These are phyloP conservation scores for Muricea muricata DNA, from an alignment of 92 coral and sea anemone genomes.

Conservation along the genomic window DNA sequence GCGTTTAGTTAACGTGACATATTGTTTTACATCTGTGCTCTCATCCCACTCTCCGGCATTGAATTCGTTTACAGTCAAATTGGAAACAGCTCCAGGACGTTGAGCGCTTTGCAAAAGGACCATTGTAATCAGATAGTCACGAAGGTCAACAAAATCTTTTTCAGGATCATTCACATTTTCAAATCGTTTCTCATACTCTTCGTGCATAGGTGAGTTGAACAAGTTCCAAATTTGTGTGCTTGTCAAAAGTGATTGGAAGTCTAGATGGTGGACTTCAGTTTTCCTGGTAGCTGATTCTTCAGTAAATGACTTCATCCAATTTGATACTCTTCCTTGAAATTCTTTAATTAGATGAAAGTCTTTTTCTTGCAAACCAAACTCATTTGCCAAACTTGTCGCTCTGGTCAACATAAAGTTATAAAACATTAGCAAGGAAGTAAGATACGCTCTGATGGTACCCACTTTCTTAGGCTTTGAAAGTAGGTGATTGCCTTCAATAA, in stretches of 20 bases:
- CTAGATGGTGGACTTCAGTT: not conserved
- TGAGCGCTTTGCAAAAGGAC: not conserved
- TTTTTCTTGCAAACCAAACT: not conserved
- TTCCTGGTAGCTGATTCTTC: not conserved
- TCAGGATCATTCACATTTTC: not conserved
- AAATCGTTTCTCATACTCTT: not conserved
- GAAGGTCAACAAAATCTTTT: not conserved
- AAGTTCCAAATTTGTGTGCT: not conserved
- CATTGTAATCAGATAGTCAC: not conserved
- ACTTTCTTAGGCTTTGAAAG: not conserved
- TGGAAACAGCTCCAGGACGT: not conserved
- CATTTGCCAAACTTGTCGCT: not conserved
- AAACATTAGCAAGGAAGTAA: not conserved
- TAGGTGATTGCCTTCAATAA: not conserved
- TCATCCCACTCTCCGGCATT: not conserved
- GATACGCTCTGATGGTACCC: not conserved
- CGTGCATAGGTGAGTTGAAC: not conserved
- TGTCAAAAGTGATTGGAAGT: not conserved
- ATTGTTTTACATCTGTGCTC: not conserved
- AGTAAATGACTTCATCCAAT: not conserved
- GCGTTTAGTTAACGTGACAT: not conserved
- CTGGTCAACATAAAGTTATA: not conserved
- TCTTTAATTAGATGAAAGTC: not conserved
- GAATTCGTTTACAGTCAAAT: not conserved
- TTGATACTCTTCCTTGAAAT: not conserved